phyloP scores from a whole-genome alignment of 2,113 vertebrate genomes.

The Gambusia affinis region DNA sequence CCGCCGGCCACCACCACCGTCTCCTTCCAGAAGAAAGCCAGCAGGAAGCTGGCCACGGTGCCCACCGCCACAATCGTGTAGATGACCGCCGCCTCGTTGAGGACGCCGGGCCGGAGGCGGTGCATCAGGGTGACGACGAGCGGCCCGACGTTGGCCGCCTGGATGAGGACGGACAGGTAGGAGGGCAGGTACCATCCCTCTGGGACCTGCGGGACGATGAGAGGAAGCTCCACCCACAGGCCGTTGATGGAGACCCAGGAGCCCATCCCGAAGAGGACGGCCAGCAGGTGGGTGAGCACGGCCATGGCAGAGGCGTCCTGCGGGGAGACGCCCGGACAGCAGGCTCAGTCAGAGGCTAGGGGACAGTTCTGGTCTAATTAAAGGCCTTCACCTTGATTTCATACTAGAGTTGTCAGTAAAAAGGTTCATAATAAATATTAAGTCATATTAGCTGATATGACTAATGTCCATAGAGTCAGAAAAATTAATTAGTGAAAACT shows the following conservation, averaged over 20 bases:
- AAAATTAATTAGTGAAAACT: background rate
- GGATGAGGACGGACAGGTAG: constrained; percentile 84
- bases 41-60: constrained; percentile 71
- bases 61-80: constrained; percentile 79
- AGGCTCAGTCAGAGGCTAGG: background rate
- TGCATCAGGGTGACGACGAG: constrained; percentile 82
- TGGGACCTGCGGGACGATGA: constrained; percentile 81
- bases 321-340: background rate
- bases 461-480: too few species aligned
- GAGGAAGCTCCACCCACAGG: constrained; percentile 86
- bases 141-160: constrained; percentile 85
- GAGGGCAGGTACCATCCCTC: constrained; percentile 88
- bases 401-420: too few species aligned
- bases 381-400: too few species aligned
- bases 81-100: constrained; percentile 74
- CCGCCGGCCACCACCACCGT: constrained; percentile 61
- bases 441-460: too few species aligned
- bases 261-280: constrained; percentile 82
- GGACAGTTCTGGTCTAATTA: too few species aligned
- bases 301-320: constrained; percentile 66
- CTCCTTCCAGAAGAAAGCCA: constrained; percentile 84
- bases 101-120: constrained; percentile 70
- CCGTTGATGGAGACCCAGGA: constrained; percentile 89
- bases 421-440: too few species aligned
- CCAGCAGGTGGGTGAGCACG: constrained; percentile 78